phyloP scores from a whole-genome alignment of 1,140 invertebrate genomes.

The Carposina sasakii region DNA sequence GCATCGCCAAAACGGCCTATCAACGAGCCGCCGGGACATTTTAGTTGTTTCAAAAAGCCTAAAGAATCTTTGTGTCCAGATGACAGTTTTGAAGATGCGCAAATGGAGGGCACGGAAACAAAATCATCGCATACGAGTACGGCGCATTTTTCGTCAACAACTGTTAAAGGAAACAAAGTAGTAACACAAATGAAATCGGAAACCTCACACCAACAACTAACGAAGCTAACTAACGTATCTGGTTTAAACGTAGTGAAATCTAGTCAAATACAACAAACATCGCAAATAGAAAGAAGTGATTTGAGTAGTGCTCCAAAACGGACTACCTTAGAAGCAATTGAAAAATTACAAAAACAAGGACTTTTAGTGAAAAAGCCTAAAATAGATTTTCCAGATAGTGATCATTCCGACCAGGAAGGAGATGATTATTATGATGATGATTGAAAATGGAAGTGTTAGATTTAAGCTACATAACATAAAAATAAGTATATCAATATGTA shows the following conservation, averaged over 20 bases:
- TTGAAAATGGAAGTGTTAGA: no score
- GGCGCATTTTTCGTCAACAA: slow-evolving; percentile 43
- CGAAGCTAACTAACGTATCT: slow-evolving; percentile 37
- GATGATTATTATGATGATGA: slow-evolving; percentile 24
- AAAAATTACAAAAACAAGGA: slow-evolving; percentile 59
- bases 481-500: no score
- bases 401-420: slow-evolving; percentile 30
- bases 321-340: slow-evolving; percentile 50
- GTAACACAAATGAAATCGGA: slow-evolving; percentile 46
- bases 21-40: slow-evolving; percentile 36
- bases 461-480: no score
- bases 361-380: slow-evolving; percentile 58
- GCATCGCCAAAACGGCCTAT: slow-evolving; percentile 32
- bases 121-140: slow-evolving; percentile 37
- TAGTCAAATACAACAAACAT: slow-evolving; percentile 37
- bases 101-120: slow-evolving; percentile 28
- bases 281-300: slow-evolving; percentile 40
- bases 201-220: slow-evolving; percentile 36
- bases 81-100: slow-evolving; percentile 22
- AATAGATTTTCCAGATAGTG: slow-evolving; percentile 31
- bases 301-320: slow-evolving; percentile 36
- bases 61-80: slow-evolving; percentile 42
- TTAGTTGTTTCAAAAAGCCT: slow-evolving; percentile 58
- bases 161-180: slow-evolving; percentile 41
- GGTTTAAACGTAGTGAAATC: slow-evolving; percentile 52